These are phyloP conservation scores for Crossaster papposus DNA, from an alignment of 53 echinoderm and acorn worm genomes.

Conservation along the genomic window DNA sequence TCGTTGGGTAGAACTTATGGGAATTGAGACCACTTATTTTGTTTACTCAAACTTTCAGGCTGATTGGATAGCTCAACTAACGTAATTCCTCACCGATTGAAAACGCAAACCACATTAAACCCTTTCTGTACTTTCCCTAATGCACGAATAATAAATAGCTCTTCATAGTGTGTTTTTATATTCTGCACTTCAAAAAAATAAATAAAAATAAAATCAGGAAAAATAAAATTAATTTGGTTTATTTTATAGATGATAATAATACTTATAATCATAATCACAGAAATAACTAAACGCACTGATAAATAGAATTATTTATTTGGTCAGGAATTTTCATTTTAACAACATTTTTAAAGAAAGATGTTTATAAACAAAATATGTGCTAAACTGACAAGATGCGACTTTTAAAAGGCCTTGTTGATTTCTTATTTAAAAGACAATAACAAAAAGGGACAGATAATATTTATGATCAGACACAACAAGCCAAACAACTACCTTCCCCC, in stretches of 20 bases:
- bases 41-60: neutral
- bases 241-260: no score
- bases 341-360: no score
- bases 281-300: no score
- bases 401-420: no score
- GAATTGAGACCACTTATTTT: neutral
- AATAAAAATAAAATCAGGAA: neutral
- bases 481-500: neutral
- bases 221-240: no score
- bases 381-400: no score
- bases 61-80: constrained; percentile 22
- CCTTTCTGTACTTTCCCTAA: neutral
- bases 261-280: no score
- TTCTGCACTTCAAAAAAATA: neutral
- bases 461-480: neutral
- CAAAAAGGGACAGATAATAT: neutral
- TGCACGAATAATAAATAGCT: neutral
- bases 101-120: constrained; percentile 25
- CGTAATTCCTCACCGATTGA: constrained; percentile 12
- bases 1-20: constrained; percentile 15
- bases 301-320: no score
- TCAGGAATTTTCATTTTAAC: no score
- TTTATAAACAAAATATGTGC: no score
- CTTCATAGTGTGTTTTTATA: neutral
- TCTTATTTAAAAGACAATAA: neutral